Evolutionary conservation across 2,113 vertebrate genomes (phyloP).

Genomic region (Amphiprion ocellaris): DNA sequence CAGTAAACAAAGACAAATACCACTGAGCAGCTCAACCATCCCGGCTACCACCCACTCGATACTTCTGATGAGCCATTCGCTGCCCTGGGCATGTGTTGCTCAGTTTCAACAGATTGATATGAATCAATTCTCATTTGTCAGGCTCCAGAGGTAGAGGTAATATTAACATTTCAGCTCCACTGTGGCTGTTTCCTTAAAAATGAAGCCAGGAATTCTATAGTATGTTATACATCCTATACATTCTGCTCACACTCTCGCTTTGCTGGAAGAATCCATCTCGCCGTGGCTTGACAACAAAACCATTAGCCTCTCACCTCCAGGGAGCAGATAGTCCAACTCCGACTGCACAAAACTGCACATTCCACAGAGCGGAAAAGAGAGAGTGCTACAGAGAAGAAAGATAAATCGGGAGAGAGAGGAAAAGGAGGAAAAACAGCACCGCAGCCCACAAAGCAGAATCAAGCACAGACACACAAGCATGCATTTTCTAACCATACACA

Average conservation of each 20-base stretch:
- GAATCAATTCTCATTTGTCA: conserved; percentile 70
- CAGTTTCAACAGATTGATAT: conserved; percentile 76
- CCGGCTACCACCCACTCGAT: conserved; percentile 68
- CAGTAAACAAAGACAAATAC: conserved; percentile 76
- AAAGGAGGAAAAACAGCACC: conserved; percentile 24
- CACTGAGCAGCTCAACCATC: conserved; percentile 63
- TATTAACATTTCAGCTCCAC: conserved; percentile 65
- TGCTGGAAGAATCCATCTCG: conserved; percentile 74
- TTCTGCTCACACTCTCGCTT: conserved; percentile 71
- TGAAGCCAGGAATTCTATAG: conserved; percentile 57
- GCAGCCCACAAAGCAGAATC: conserved; percentile 31
- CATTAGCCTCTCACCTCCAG: conserved; percentile 78
- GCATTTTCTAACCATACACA: background rate
- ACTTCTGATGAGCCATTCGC: conserved; percentile 61
- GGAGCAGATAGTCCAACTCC: conserved; percentile 72
- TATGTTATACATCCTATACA: conserved; percentile 55
- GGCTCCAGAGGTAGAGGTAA: conserved; percentile 48
- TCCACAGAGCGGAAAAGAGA: conserved; percentile 56
- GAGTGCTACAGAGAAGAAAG: conserved; percentile 38
- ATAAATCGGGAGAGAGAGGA: conserved; percentile 21
- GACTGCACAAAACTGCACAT: conserved; percentile 67
- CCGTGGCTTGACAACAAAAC: conserved; percentile 75
- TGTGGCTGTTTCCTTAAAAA: conserved; percentile 59
- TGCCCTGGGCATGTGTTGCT: conserved; percentile 69
- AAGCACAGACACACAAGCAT: conserved; percentile 24